Percentiles rank a stretch among this genome's conserved stretches.
phyloP scores from a whole-genome alignment of 2,113 vertebrate genomes.

The Pseudois nayaur region DNA sequence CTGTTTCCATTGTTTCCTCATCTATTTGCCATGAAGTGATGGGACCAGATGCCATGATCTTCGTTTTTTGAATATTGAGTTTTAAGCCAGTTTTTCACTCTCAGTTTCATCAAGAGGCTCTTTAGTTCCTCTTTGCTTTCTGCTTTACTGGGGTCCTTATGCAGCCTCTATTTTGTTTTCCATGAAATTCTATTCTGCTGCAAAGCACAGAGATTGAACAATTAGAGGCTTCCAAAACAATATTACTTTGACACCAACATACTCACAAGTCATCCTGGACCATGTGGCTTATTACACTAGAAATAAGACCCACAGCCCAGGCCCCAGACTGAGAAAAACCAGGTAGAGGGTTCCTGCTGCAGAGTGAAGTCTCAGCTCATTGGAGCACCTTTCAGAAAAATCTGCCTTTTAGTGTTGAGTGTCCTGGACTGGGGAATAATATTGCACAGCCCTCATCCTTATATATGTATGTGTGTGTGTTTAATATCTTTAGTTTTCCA shows the following conservation, averaged over 20 bases:
- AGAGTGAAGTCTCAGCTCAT: accelerated
- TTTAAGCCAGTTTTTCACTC: not conserved
- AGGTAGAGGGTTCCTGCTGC: accelerated
- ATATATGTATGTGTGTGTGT: not conserved
- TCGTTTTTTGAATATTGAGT: not conserved
- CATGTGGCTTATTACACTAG: not conserved
- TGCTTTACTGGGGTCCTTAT: not conserved
- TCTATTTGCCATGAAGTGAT: not conserved
- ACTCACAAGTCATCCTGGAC: not conserved
- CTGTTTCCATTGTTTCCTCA: not conserved
- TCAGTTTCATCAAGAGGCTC: not conserved
- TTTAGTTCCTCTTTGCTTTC: not conserved
- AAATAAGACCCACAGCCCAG: not conserved
- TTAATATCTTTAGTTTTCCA: not conserved
- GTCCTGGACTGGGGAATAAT: not conserved
- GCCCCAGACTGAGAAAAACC: accelerated
- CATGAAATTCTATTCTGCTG: not conserved
- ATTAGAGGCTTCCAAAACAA: not conserved
- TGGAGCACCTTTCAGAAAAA: not conserved
- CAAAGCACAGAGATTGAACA: not conserved
- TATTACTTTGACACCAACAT: not conserved
- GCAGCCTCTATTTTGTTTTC: not conserved
- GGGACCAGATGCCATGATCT: not conserved
- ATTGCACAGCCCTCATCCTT: not conserved
- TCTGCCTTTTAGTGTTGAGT: not conserved